Conservation (phyloP, 2,113 vertebrate genomes). For the Nannospalax galili region DNA sequence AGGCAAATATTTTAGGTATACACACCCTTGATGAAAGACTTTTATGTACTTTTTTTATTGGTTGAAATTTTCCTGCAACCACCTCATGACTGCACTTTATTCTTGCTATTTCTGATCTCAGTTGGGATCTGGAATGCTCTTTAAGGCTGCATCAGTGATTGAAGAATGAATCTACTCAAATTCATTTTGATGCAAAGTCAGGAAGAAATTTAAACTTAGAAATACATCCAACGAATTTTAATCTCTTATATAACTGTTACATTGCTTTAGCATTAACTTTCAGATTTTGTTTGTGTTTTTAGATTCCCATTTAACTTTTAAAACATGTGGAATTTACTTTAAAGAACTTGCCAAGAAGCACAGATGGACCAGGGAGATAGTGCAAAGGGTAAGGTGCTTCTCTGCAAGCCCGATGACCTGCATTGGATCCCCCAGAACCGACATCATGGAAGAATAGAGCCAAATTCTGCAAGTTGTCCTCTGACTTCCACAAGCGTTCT, state of each 20-base stretch:
- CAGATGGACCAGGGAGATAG: not conserved
- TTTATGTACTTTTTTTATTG: not conserved
- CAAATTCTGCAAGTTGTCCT: too few relatives aligned
- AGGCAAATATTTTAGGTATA: not conserved
- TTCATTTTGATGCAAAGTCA: not conserved
- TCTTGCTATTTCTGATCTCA: not conserved
- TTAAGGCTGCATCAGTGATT: not conserved
- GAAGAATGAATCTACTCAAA: not conserved
- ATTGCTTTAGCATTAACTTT: slow-evolving; percentile 59
- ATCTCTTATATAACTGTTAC: not conserved
- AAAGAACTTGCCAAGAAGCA: not conserved
- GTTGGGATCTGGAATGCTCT: not conserved
- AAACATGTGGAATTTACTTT: slow-evolving; percentile 33
- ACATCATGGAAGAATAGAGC: too few relatives aligned
- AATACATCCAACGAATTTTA: not conserved
- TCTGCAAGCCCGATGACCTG: not conserved
- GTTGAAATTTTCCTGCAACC: not conserved
- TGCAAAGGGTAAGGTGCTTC: too few relatives aligned
- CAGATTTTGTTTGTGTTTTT: not conserved
- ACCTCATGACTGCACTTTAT: not conserved
- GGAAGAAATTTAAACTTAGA: slow-evolving; percentile 54
- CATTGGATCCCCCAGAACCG: not conserved
- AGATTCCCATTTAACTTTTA: slow-evolving; percentile 28
- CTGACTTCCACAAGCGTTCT: not conserved
- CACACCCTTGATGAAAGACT: not conserved